Evolutionary conservation across 2,113 vertebrate genomes (phyloP), one percentile per base, ranked within the genome.

Genomic region (Onychostruthus taczanowskii): DNA sequence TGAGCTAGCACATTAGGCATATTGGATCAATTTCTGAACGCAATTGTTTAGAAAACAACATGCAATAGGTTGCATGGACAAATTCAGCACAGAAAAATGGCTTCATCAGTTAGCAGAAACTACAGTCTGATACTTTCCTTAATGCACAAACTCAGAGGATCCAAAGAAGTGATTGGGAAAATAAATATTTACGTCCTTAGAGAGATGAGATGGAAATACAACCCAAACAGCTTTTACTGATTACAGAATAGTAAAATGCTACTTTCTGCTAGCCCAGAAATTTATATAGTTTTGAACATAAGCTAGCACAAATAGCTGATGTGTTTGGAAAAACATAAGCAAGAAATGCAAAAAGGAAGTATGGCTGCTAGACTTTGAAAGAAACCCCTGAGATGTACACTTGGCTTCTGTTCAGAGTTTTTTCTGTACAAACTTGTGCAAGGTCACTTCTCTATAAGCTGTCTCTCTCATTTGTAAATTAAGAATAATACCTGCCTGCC

Each of bases 101-200:
- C n/a, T 61, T 61, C 18, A 39, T 35, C 41, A 10, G 11, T 49
- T 37, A 68, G 23, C 18, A 84, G 68, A 77, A 69, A 73, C 33
- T 14, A 44, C 37, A 39, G 1, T 33, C 35, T 86, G 5, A 13
- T 76, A 8, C 72, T 83, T 72, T 63, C 7, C 39, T 68, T 64
- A 21, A 35, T 1, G 2, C 0, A 0, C 2, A 3, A 59, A 4
- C 15, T 89, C 17, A 41, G 21, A 68, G 9, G 28, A 64, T 37
- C 31, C 17, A 6, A 46, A 44, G 26, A 52, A 67, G 33, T 8
- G 1, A n/a, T 30, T 26, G 69, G 39, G 15, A 66, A 49, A 84
- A 67, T 0, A 72, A 73, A 50, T 56, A 73, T 23, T 75, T 61
- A 27, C 0, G 1, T 81, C 12, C 77, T 77, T 39, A 44, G 37